phyloP scores from a whole-genome alignment of 2,888 invertebrate genomes.

The Therioaphis trifolii region DNA sequence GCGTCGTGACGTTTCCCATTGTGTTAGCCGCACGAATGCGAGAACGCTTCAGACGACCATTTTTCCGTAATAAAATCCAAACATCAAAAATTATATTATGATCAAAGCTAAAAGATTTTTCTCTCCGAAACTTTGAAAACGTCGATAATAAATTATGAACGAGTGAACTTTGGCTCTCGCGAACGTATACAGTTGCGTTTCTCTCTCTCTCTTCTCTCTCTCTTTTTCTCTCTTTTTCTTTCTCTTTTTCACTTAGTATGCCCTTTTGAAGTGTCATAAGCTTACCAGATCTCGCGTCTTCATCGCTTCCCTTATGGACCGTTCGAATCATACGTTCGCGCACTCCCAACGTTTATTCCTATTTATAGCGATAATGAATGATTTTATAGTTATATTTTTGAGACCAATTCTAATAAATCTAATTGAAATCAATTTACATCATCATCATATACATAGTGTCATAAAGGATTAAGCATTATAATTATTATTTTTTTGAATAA shows the following conservation, averaged over 20 bases:
- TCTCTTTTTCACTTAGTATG: not conserved
- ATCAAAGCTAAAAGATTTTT: constrained; percentile 33
- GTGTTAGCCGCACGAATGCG: not conserved
- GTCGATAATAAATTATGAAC: constrained; percentile 35
- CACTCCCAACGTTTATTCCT: no score
- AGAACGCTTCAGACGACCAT: not conserved
- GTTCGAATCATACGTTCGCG: no score
- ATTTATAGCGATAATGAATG: no score
- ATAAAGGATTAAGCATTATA: no score
- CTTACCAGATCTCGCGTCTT: not conserved
- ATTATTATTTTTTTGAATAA: no score
- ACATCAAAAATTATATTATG: not conserved
- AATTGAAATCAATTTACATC: no score
- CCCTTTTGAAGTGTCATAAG: not conserved
- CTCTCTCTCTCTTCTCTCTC: no score
- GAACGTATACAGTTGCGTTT: not conserved
- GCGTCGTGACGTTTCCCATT: not conserved
- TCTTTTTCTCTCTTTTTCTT: no score
- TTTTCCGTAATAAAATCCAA: constrained; percentile 20
- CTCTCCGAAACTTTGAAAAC: constrained; percentile 1
- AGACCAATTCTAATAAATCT: no score
- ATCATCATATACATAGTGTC: no score
- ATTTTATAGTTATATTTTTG: no score
- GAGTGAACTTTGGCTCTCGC: not conserved
- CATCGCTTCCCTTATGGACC: not conserved